phyloP scores from a whole-genome alignment of 2,797 vertebrate genomes.

The Crax fasciolata region DNA sequence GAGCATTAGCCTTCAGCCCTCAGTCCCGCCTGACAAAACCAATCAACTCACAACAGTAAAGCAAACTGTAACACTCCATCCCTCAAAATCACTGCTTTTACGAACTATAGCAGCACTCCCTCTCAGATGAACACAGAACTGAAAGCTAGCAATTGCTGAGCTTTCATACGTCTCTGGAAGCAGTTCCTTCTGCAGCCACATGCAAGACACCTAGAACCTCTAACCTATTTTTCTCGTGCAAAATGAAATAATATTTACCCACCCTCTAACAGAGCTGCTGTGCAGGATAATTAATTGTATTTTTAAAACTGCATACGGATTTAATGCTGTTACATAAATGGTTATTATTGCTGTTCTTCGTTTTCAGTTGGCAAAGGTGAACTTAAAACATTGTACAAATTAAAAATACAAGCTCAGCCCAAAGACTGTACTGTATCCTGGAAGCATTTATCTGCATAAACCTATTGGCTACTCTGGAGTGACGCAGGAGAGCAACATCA shows the following conservation, averaged over 20 bases:
- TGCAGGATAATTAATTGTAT: not conserved
- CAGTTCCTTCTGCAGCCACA: not conserved
- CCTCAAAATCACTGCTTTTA: slow-evolving; percentile 1
- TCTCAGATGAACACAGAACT: not conserved
- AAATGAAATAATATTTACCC: slow-evolving; percentile 39
- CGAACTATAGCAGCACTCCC: not conserved
- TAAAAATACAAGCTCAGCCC: not conserved
- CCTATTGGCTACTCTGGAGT: not conserved
- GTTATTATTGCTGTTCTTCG: slow-evolving; percentile 1
- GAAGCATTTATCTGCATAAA: not conserved
- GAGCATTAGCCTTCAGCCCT: not conserved
- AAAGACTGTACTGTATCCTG: not conserved
- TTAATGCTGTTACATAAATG: slow-evolving; percentile 15
- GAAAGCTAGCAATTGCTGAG: not conserved
- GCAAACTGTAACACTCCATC: not conserved
- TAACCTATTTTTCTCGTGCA: not conserved
- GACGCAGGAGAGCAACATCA: not conserved
- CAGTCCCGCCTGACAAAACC: not conserved
- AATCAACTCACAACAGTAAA: not conserved
- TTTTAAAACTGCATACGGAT: slow-evolving; percentile 20
- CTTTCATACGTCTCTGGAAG: not conserved
- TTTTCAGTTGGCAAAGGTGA: not conserved
- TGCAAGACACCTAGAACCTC: not conserved
- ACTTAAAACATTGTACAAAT: not conserved
- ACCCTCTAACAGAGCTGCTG: slow-evolving; percentile 22